Percentiles rank a stretch among this genome's conserved stretches.
phyloP scores from a whole-genome alignment of 2,797 vertebrate genomes.

The Neopelma chrysocephalum region DNA sequence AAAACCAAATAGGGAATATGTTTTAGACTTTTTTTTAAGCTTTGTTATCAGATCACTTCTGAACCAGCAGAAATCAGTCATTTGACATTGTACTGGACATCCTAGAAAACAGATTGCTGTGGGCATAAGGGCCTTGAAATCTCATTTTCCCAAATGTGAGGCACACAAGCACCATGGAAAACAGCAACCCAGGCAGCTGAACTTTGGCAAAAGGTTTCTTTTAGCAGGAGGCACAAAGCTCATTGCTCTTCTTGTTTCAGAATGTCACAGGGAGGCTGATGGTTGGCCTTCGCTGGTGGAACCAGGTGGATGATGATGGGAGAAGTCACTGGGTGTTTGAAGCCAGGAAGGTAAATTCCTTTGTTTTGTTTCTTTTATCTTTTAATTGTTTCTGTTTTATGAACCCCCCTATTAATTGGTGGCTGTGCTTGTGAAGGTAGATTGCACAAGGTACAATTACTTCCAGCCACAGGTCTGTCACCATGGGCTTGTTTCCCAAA shows the following conservation, averaged over 20 bases:
- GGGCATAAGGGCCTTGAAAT: not conserved
- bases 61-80: not conserved
- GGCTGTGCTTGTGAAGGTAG: not conserved
- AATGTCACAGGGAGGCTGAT: conserved; percentile 92
- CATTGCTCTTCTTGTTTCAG: conserved; percentile 54
- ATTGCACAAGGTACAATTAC: accelerated
- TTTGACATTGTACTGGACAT: not conserved
- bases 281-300: conserved; percentile 97
- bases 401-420: accelerated
- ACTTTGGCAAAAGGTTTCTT: not conserved
- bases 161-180: not conserved
- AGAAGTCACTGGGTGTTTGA: conserved; percentile 95
- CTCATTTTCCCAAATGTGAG: not conserved
- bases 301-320: conserved; percentile 96
- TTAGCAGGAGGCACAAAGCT: not conserved
- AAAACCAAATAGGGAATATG: not conserved
- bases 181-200: not conserved
- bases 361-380: too few species aligned
- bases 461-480: not conserved
- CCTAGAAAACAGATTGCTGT: accelerated
- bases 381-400: not conserved
- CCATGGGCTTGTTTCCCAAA: accelerated
- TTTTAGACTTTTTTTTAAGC: not conserved
- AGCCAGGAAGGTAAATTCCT: conserved; percentile 84
- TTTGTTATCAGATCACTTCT: not conserved